Base-by-base conservation (phyloP, 2,797 vertebrate genomes). In the Semaprochilodus insignis region DNA sequence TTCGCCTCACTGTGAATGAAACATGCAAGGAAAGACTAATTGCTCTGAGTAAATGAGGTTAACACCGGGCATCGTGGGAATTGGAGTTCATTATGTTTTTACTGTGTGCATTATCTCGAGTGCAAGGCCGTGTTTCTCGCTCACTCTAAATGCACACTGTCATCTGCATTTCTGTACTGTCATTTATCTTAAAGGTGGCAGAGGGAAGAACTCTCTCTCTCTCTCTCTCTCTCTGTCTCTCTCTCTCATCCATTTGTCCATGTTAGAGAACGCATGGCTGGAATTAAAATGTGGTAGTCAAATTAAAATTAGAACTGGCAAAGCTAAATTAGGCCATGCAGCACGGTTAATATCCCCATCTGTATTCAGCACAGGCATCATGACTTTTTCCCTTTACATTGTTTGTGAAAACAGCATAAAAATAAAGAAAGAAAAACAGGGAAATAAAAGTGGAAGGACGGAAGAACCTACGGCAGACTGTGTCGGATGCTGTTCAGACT, bases 21-120 rank as follows among this genome's bases (percentile, higher is more conserved):
- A 83, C 78, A 81, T 70, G 67, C 71, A 79, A 27, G 44, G 40
- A 78, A 81, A 81, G 62, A 72, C 27, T 76, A 69, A 80, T 77
- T 17, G 31, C 63, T 54, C 25, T 71, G 78, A 52, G 31, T 66
- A 83, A 84, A 85, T 78, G 54, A 83, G 74, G 57, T 81, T 52
- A 81, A 59, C 36, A 7, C 25, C 52, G 55, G 74, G 81, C 69
- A 83, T 81, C 15, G 6, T 34, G 63, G 83, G 83, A 81, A 76
- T 81, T 73, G 27, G n/a, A 74, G 82, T 85, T 87, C 81, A 81
- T 85, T 83, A 83, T 73, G 72, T 74, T 83, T 77, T 75, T 70
- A 83, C 78, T 44, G 62, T 44, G n/a, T 54, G 57, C 78, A 83
- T 78, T 87, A 83, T 77, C 59, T 81, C 13, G 62, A 81, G 65